phyloP scores from a whole-genome alignment of 1,140 invertebrate species.

The Caenorhabditis briggsae region DNA sequence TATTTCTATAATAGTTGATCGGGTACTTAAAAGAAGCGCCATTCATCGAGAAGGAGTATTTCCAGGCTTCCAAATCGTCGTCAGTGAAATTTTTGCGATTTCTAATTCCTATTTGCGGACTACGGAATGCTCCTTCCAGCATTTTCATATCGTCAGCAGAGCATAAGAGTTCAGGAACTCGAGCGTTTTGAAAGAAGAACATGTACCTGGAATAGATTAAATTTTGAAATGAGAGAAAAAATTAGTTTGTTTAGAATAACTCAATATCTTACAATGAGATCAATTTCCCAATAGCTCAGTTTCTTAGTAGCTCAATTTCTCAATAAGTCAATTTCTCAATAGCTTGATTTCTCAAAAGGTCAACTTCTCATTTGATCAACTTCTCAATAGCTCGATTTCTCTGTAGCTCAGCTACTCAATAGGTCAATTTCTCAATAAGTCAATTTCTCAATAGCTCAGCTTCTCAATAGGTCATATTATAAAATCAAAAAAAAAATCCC shows the following conservation, averaged over 20 bases:
- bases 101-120: slow-evolving; percentile 78
- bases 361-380: too few species aligned
- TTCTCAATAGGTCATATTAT: too few species aligned
- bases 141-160: slow-evolving; percentile 81
- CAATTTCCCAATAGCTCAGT: too few species aligned
- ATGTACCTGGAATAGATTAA: slow-evolving; percentile 81
- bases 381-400: too few species aligned
- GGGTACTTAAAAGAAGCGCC: slow-evolving; percentile 41
- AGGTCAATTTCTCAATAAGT: too few species aligned
- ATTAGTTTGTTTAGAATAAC: too few species aligned
- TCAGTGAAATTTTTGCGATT: slow-evolving; percentile 77
- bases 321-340: too few species aligned
- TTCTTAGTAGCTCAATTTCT: too few species aligned
- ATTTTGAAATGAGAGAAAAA: background rate
- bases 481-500: background rate
- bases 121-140: slow-evolving; percentile 81
- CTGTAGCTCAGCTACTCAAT: too few species aligned
- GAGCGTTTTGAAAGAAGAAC: slow-evolving; percentile 84
- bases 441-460: too few species aligned
- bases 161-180: slow-evolving; percentile 83
- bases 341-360: too few species aligned
- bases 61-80: slow-evolving; percentile 84
- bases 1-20: slow-evolving; percentile 38
- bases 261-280: too few species aligned
- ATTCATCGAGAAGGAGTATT: slow-evolving; percentile 82